Base-by-base conservation (phyloP, 2,888 invertebrate genomes). In the Cryptosula pallasiana region DNA sequence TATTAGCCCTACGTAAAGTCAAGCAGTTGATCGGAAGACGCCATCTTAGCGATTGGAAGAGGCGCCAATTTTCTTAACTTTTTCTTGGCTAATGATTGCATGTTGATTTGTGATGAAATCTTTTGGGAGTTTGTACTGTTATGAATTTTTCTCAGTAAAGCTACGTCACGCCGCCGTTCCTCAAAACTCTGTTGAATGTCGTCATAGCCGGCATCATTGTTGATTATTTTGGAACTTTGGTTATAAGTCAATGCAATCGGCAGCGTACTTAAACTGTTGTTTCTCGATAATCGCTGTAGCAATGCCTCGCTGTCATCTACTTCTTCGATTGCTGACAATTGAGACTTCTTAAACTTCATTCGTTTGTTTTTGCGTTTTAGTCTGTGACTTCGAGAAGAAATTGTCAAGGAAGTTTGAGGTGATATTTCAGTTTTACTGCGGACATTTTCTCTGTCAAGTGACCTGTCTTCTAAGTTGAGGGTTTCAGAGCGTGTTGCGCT, bases 151-250 rank as follows among this genome's bases (percentile, higher is more conserved):
- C 63, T 20, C 5, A 63, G 63, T 5, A 63, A 32, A 25, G 63
- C 63, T 29, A 63, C 63, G n/a, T 63, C 63, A 9, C 32, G 20
- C 5, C 63, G 63, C n/a, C 63, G 29, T 13, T 63, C 63, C 32
- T 63, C 63, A 25, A 63, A 32, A 34, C 63, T 63, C 5, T 32
- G 63, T n/a, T 63, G 63, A 29, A 63, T 63, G n/a, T 63, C 32
- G 16, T 29, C 5, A 63, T 63, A 63, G 32, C n/a, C 32, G 5
- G 9, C 20, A 13, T 63, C 63, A 5, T 57, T 13, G 5, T 57
- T 23, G n/a, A 25, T 23, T 16, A 63, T 5, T 13, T 2, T 27
- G 16, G 63, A 16, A 32, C 9, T n/a, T 29, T 27, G 63, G n/a
- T 63, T 63, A 32, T 63, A 63, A 25, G 27, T 63, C 34, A 13